Evolutionary conservation across 2,888 invertebrate genomes (phyloP), one percentile per base, ranked within the genome.

Genomic region (Trachelus stipa): DNA sequence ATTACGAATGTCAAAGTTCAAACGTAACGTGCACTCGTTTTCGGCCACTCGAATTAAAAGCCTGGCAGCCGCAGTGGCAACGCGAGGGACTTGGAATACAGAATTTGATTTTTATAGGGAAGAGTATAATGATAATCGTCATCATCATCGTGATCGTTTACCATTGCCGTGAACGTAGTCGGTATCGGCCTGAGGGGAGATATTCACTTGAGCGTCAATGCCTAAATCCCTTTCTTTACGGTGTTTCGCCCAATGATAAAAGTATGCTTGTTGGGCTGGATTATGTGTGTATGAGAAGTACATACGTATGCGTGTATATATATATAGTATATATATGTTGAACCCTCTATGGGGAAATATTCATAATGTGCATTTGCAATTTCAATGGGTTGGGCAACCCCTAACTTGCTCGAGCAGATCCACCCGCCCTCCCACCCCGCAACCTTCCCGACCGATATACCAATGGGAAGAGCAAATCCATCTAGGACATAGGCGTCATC

Each of bases 311-410:
- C 77, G 76, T 75, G 71, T 77, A 68, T 73, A 77, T 76, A 78
- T n/a, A n/a, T n/a, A n/a, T n/a, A n/a, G 31, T 74, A 81, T 83
- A 81, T 77, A 78, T 77, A 81, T 81, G 78, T 80, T 81, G 86
- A 83, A 85, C 87, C 87, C 88, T 89, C 89, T 89, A 90, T 88
- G 88, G 90, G 90, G 90, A 91, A 91, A 91, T 91, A 91, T 91
- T 90, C 91, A 91, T 91, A 91, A 91, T 91, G 90, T 90, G 91
- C 90, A 91, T 91, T 91, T 91, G 91, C 91, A 91, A 91, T 91
- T 91, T 91, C 91, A 91, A 91, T 91, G 90, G 87, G 23, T 86
- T 86, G 85, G 87, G 85, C 87, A 85, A 85, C 83, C 85, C 85
- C 88, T 88, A 89, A 86, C 88, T 88, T 88, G 56, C 40, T 40